phyloP scores from a whole-genome alignment of 2,113 vertebrate species.

The Austrofundulus limnaeus region DNA sequence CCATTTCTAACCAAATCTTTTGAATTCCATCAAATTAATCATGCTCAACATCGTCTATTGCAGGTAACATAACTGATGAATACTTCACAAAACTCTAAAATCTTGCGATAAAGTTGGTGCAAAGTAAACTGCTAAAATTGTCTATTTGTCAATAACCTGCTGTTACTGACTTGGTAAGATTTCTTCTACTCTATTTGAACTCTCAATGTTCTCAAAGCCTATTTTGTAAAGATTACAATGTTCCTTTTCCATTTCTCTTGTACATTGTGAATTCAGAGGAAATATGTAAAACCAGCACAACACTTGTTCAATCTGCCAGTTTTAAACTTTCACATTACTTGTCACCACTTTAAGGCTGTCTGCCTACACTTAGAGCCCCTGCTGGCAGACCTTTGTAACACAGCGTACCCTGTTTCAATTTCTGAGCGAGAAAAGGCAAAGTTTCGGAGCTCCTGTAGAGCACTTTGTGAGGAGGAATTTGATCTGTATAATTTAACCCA shows the following conservation, averaged over 20 bases:
- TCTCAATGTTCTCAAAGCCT: background rate
- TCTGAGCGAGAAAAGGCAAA: slow-evolving; percentile 8
- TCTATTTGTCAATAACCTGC: too few relatives aligned
- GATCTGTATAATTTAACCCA: slow-evolving; percentile 10
- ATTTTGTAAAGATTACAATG: background rate
- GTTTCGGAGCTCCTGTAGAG: slow-evolving; percentile 13
- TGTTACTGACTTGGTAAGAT: too few relatives aligned
- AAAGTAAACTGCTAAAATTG: background rate
- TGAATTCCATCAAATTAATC: too few relatives aligned
- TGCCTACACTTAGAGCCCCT: slow-evolving; percentile 7
- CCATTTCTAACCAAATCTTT: too few relatives aligned
- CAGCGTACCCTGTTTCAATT: background rate
- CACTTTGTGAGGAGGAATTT: slow-evolving; percentile 26
- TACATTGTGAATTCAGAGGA: slow-evolving; percentile 14
- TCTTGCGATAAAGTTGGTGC: background rate
- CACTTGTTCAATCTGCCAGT: slow-evolving; percentile 18
- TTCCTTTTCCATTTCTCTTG: background rate
- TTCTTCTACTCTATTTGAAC: background rate
- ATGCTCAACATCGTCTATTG: background rate
- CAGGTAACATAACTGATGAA: background rate
- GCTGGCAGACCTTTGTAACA: slow-evolving; percentile 22
- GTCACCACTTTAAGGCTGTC: slow-evolving; percentile 17
- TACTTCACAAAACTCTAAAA: too few relatives aligned
- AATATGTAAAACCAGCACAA: slow-evolving; percentile 14
- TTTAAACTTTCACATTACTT: slow-evolving; percentile 26